Conservation (phyloP, 1,140 invertebrate species). For the Streblospio benedicti region DNA sequence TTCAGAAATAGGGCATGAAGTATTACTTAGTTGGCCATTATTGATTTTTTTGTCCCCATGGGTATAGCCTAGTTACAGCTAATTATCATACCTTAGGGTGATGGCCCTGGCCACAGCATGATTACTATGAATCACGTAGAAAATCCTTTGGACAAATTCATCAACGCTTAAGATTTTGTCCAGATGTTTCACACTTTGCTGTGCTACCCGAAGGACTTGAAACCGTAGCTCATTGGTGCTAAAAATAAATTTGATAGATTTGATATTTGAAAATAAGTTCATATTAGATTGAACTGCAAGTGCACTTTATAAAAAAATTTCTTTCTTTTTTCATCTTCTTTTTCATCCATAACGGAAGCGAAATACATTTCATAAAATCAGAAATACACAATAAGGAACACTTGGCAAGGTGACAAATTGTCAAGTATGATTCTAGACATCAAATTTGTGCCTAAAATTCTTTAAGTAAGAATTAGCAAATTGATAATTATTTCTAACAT, state of each 20-base stretch:
- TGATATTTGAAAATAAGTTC: not conserved
- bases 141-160: slow-evolving; percentile 87
- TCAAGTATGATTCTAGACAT: too few species aligned
- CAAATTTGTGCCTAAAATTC: too few species aligned
- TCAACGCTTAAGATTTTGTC: slow-evolving; percentile 95
- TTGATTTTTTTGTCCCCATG: too few species aligned
- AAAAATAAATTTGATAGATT: slow-evolving; percentile 3
- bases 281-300: not conserved
- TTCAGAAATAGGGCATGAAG: too few species aligned
- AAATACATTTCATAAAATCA: slow-evolving; percentile 21
- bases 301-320: not conserved
- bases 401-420: too few species aligned
- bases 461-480: too few species aligned
- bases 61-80: too few species aligned
- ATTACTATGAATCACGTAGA: slow-evolving; percentile 91
- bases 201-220: slow-evolving; percentile 86
- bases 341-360: not conserved
- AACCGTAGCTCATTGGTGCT: slow-evolving; percentile 82
- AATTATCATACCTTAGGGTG: slow-evolving; percentile 57
- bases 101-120: slow-evolving; percentile 86
- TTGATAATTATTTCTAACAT: too few species aligned
- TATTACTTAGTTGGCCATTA: too few species aligned
- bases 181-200: slow-evolving; percentile 90
- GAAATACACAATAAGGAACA: slow-evolving; percentile 7
- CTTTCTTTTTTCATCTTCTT: not conserved